Base-by-base conservation (phyloP, 2,888 invertebrate species). In the Ectemnius continuus region DNA sequence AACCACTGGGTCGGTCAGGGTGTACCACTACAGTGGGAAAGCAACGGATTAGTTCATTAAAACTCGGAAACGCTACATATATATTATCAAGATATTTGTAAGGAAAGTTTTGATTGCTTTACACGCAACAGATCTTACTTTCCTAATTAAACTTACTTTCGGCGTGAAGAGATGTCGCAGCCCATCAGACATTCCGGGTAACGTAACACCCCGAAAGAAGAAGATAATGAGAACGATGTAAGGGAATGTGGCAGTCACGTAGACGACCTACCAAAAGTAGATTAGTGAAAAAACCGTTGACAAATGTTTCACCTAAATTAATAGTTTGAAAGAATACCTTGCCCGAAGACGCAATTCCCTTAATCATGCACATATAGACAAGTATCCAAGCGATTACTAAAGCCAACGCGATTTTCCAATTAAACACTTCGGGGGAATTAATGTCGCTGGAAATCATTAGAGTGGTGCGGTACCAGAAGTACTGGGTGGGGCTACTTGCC, bases 281-380 rank as follows among this genome's bases (percentile, higher is more conserved):
- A 58, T 36, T 13, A 67, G 66, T 36, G 64, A 36, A 75, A 68
- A 46, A 56, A 63, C 20, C n/a, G 23, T 61, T 11, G 28, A 61
- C n/a, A 23, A 23, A 23, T 23, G 23, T 36, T 6, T 11, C 3
- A 36, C 8, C 36, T 2, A 36, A 36, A 36, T 36, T 6, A 36
- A 70, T 16, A 56, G n/a, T 73, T 58, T 45, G 62, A 62, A 70
- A 36, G 28, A 70, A 65, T 62, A 98, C 98, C 93, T 98, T 98
- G 68, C 98, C 98, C 0, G 98, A 98, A 4, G 98, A 98, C 1
- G 98, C 98, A 78, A 99, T 98, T 66, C 99, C 99, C 91, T 98
- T 98, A 84, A 98, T 98, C 96, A 99, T 98, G 91, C 98, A 98
- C 91, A 98, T 93, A 91, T 98, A 99, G 78, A 98, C 97, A 18